Evolutionary conservation across 1,140 invertebrate species (phyloP).

Genomic region (Teleopsis dalmanni): DNA sequence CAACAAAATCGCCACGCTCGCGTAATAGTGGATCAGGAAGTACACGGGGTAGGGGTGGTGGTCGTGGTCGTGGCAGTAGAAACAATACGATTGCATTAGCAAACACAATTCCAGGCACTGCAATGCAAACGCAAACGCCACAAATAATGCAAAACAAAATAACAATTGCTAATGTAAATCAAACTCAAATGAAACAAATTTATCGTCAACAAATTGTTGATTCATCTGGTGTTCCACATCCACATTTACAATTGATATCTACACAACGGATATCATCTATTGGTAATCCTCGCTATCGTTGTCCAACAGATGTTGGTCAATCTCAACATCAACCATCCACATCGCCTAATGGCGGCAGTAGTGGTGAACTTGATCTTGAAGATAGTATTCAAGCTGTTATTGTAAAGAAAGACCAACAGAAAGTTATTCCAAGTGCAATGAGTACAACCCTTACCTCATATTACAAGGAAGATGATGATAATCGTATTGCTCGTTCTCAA

Average conservation of each 20-base stretch:
- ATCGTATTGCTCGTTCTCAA: slow-evolving; percentile 16
- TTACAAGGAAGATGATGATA: slow-evolving; percentile 22
- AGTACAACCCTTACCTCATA: slow-evolving; percentile 32
- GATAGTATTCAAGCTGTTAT: slow-evolving; percentile 37
- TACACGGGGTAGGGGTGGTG: slow-evolving; percentile 5
- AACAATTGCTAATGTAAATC: no score
- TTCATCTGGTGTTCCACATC: slow-evolving; percentile 5
- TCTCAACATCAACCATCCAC: background rate
- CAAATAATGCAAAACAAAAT: background rate
- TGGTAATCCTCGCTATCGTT: background rate
- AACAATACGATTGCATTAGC: slow-evolving; percentile 14
- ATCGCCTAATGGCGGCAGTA: background rate
- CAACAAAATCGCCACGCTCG: slow-evolving; percentile 17
- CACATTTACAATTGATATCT: slow-evolving; percentile 9
- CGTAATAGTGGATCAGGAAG: slow-evolving; percentile 1
- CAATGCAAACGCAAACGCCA: background rate
- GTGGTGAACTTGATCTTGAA: slow-evolving; percentile 29
- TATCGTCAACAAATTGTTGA: slow-evolving; percentile 13
- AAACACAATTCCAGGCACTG: slow-evolving; percentile 9
- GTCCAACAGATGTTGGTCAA: background rate
- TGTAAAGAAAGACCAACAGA: slow-evolving; percentile 33
- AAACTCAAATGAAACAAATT: slow-evolving; percentile 4
- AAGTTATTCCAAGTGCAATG: slow-evolving; percentile 10
- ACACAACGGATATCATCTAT: background rate
- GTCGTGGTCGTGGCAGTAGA: background rate